A percentile compares a stretch with the other conserved stretches of the same genome.
phyloP scores from a whole-genome alignment of 1,140 invertebrate species.

The Tetragnatha versicolor region DNA sequence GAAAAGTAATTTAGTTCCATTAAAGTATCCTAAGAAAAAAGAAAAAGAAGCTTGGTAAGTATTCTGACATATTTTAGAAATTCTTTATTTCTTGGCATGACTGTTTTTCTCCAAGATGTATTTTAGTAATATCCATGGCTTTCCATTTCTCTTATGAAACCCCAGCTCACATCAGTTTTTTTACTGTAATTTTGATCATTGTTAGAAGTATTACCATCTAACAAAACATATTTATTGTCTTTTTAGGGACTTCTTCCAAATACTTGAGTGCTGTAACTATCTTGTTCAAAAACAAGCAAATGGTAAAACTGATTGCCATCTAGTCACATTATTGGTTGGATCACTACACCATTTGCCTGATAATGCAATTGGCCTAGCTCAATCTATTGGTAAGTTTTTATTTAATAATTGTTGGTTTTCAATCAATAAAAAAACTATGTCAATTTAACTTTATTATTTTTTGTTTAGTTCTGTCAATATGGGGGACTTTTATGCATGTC shows the following conservation, averaged over 20 bases:
- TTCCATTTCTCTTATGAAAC: conserved; percentile 46
- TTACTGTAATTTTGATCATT: no score
- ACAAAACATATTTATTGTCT: no score
- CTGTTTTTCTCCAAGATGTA: conserved; percentile 25
- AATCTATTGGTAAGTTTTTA: conserved; percentile 67
- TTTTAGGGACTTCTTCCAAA: conserved; percentile 72
- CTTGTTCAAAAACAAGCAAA: conserved; percentile 68
- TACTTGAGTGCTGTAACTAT: conserved; percentile 76
- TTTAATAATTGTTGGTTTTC: no score
- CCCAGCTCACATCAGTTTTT: no score
- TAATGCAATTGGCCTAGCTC: conserved; percentile 67
- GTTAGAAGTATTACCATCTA: no score
- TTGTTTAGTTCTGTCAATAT: no score
- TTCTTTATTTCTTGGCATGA: neutral
- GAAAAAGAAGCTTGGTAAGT: conserved; percentile 73
- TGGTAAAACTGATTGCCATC: conserved; percentile 62
- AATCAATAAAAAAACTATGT: no score
- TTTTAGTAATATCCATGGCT: neutral
- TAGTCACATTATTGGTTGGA: conserved; percentile 71
- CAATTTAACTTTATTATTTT: no score
- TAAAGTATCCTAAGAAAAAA: conserved; percentile 75
- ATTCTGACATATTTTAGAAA: neutral
- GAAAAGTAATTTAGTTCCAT: conserved; percentile 73
- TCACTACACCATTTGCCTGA: conserved; percentile 61
- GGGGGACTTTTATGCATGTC: no score